Evolutionary conservation across 2,113 vertebrate species (phyloP), one percentile per base, ranked within the genome.

Genomic region (Labeo rohita): DNA sequence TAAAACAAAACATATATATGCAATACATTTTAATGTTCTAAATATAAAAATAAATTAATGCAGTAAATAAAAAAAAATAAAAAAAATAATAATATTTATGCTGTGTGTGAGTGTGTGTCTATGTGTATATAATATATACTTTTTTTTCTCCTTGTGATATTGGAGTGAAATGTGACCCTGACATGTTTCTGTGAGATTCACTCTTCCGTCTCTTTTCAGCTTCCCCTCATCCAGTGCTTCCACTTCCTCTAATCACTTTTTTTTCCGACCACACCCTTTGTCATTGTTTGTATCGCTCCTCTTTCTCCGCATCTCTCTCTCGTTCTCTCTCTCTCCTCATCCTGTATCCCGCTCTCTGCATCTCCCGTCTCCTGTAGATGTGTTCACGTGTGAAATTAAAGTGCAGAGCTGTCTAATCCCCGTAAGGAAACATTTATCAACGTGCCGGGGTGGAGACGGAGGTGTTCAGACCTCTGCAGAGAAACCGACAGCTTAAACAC

Each of bases 341-440:
- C 73, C 10, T 39, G 83, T 79, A 83, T 90, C 89, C 82, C 70
- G 88, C 84, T 90, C 68, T 43, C 28, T 87, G 90, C 87, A 72
- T 72, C 68, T 72, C 66, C 8, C 8, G 8, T 89, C 90, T 59
- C 83, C 61, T 43, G 86, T 90, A 73, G 86, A 87, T 84, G 91
- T 92, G 90, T 92, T 93, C 93, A 94, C 92, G 93, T 92, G 93
- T 95, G 94, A 95, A 95, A 95, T 95, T 94, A 94, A 95, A 95
- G 91, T 89, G 90, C 93, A 91, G 91, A 87, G 89, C 90, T 90
- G 88, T 92, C 92, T 94, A 94, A 95, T 94, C 93, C 92, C 78
- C 85, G 86, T 84, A 80, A 86, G 68, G 87, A 88, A 89, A 86
- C 73, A 89, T 89, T 86, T 88, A 91, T 90, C 65, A 73, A 52